Evolutionary conservation across 2,888 invertebrate species (phyloP).

Genomic region (Lapara coniferarum): DNA sequence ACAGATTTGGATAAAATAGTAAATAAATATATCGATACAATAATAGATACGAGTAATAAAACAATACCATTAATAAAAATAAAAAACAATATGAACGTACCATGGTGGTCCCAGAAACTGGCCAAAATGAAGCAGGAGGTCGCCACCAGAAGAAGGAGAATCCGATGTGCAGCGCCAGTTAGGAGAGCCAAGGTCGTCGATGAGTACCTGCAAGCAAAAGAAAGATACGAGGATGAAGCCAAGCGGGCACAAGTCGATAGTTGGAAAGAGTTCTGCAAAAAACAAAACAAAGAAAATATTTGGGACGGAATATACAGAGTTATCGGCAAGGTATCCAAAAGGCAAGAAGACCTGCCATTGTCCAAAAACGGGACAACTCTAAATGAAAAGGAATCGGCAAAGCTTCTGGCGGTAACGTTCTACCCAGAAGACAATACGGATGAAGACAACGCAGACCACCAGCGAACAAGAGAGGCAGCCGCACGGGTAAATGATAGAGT

Average conservation of each 20-base stretch:
- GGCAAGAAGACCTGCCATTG: constrained; percentile 24
- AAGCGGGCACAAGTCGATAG: constrained; percentile 31
- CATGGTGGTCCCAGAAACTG: constrained; percentile 39
- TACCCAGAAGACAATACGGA: not conserved
- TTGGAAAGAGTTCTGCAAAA: no score
- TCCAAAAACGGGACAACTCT: not conserved
- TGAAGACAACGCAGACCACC: not conserved
- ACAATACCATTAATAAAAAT: constrained; percentile 21
- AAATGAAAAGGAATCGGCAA: no score
- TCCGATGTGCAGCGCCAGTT: constrained; percentile 33
- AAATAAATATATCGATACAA: constrained; percentile 11
- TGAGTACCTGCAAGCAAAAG: constrained; percentile 31
- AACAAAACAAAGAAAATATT: no score
- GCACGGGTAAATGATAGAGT: not conserved
- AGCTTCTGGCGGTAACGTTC: not conserved
- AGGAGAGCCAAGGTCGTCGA: constrained; percentile 32
- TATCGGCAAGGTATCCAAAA: constrained; percentile 17
- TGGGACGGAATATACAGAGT: no score
- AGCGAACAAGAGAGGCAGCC: not conserved
- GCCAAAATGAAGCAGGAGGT: constrained; percentile 30
- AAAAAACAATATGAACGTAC: constrained; percentile 15
- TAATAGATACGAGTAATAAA: constrained; percentile 20
- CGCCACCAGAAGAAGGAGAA: constrained; percentile 32
- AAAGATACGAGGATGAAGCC: constrained; percentile 30
- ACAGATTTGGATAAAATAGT: constrained; percentile 24